Evolutionary conservation across 2,113 vertebrate species (phyloP), one percentile per base, ranked within the genome.

Genomic region (Fukomys damarensis): DNA sequence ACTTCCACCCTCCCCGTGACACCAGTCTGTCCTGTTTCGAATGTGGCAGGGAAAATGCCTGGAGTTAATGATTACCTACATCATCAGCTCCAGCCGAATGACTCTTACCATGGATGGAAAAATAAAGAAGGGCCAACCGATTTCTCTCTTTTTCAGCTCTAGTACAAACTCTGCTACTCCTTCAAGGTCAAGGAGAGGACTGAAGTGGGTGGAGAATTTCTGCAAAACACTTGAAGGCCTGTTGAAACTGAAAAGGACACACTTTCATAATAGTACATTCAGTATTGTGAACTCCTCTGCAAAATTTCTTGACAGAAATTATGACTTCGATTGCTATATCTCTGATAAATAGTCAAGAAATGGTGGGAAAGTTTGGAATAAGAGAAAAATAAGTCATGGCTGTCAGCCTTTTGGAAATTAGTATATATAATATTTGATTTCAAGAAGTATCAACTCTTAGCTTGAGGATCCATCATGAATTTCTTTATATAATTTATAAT

Each of bases 161-260:
- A 59, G 11, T 1, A 28, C 61, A 89, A 89, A 84, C 80, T 93
- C 91, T 65, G 84, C 30, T 46, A 66, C 14, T 87, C n/a, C 86
- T 54, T 72, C 93, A 96, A 96, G 97, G 97, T 97, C 90, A 87
- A 97, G 87, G 79, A 96, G 63, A 95, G n/a, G 63, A 94, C 70
- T 93, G 92, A 97, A 96, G 96, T 81, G 88, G 90, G 81, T 59
- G 58, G 95, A 97, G 94, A 92, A 97, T 97, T 97, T 97, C 92
- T 97, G 96, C 87, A 94, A 97, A 97, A 97, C 92, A 96, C 94
- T 98, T 96, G 90, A 98, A 95, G 85, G 68, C 77, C 93, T n/a
- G 38, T 72, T 85, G 85, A 95, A 96, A 95, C 22, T 17, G 94
- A 91, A 94, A 97, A 96, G 96, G 85, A 92, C 65, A 68, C 26